phyloP scores from a whole-genome alignment of 2,797 vertebrate species.

The Chiloscyllium punctatum region DNA sequence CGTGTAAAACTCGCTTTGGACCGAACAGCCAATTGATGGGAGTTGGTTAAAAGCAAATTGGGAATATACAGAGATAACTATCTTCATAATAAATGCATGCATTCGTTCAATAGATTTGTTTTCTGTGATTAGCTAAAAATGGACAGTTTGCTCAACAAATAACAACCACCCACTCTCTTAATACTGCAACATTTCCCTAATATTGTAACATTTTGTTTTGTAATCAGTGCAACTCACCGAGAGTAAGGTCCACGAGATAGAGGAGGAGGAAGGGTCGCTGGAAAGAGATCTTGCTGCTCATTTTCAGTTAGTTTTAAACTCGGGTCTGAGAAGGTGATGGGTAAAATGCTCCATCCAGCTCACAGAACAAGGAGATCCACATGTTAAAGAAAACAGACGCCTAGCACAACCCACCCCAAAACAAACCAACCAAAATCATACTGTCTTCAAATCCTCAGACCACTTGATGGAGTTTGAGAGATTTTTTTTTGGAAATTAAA shows the following conservation, averaged over 20 bases:
- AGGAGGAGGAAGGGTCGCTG: background rate
- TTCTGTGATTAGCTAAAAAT: background rate
- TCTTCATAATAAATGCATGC: background rate
- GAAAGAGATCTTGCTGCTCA: background rate
- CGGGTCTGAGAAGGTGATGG: background rate
- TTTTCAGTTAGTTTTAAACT: background rate
- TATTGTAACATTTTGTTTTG: no score
- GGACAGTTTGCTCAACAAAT: background rate
- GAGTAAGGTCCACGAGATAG: background rate
- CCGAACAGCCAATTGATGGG: background rate
- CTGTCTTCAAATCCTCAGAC: background rate
- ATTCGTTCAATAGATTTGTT: background rate
- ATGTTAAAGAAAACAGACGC: background rate
- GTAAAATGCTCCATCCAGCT: background rate
- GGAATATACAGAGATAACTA: no score
- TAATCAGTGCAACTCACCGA: background rate
- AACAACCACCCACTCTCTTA: no score
- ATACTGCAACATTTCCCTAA: background rate
- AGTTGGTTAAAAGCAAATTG: background rate
- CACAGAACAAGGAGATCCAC: background rate
- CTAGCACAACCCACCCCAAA: background rate
- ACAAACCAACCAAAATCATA: background rate
- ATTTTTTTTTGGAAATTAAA: background rate
- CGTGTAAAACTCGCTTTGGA: background rate
- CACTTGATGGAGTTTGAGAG: constrained; percentile 17